These are phyloP conservation scores for Plagodis pulveraria DNA, from an alignment of 2,888 invertebrate species.

Conservation along the genomic window DNA sequence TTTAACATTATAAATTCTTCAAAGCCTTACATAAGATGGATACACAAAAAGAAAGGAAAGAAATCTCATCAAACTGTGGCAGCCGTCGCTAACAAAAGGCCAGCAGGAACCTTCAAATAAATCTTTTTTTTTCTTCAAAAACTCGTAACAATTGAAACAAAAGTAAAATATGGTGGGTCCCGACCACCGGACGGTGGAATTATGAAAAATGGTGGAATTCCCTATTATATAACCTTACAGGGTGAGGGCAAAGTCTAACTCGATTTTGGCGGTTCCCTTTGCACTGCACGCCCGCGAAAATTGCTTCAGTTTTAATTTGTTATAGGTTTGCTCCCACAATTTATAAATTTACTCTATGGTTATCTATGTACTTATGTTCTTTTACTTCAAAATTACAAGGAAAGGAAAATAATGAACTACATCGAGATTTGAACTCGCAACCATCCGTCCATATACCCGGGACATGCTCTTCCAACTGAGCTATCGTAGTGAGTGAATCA, in stretches of 20 bases:
- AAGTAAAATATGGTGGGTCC: constrained; percentile 72
- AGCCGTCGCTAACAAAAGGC: constrained; percentile 50
- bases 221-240: constrained; percentile 31
- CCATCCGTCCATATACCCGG: no score
- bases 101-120: constrained; percentile 59
- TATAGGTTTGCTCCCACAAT: background rate
- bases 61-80: constrained; percentile 54
- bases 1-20: constrained; percentile 19
- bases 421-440: no score
- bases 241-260: constrained; percentile 26
- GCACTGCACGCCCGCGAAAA: constrained; percentile 22
- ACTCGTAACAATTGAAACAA: constrained; percentile 80
- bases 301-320: constrained; percentile 13
- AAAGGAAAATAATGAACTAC: no score
- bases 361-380: no score
- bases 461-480: no score
- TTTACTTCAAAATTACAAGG: no score
- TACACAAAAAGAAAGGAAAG: constrained; percentile 34
- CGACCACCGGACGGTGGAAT: constrained; percentile 56
- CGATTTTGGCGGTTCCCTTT: constrained; percentile 33
- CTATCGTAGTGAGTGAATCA: no score
- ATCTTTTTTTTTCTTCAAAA: constrained; percentile 65
- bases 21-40: constrained; percentile 20
- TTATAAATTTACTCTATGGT: no score
- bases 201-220: constrained; percentile 69